Percentiles rank a stretch among this genome's conserved stretches.
Conservation (phyloP, 92 coral and sea anemone genomes). For the Phenganax subtilis region DNA sequence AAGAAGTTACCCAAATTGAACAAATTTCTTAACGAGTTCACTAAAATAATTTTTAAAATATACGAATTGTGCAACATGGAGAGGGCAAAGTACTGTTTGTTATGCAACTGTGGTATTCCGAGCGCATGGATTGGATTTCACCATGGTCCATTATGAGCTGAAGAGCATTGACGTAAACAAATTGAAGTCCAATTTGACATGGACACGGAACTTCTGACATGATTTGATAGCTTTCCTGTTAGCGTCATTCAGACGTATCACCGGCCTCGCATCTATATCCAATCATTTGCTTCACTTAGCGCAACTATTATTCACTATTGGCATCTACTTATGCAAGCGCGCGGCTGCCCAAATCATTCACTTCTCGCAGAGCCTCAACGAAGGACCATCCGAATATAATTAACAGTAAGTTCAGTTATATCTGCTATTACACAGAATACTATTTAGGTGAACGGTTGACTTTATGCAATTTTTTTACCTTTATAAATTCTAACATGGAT, state of each 20-base stretch:
- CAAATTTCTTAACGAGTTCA: too few species aligned
- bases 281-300: constrained; percentile 7
- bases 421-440: too few species aligned
- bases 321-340: constrained; percentile 15
- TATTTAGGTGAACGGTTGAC: too few species aligned
- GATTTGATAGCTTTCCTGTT: constrained; percentile 27
- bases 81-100: neutral
- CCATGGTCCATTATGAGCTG: neutral
- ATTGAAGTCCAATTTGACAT: neutral
- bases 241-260: constrained; percentile 18
- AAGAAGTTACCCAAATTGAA: too few species aligned
- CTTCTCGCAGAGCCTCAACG: neutral
- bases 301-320: neutral
- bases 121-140: neutral
- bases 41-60: neutral
- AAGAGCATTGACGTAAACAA: constrained; percentile 1
- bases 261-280: constrained; percentile 3
- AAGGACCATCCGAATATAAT: too few species aligned
- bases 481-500: too few species aligned
- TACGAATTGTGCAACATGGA: neutral
- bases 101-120: neutral
- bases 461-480: too few species aligned
- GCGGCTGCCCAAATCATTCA: neutral
- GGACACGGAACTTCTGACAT: constrained; percentile 21
- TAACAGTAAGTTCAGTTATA: too few species aligned